phyloP scores from a whole-genome alignment of 1,140 invertebrate genomes.

The Colletes latitarsis region DNA sequence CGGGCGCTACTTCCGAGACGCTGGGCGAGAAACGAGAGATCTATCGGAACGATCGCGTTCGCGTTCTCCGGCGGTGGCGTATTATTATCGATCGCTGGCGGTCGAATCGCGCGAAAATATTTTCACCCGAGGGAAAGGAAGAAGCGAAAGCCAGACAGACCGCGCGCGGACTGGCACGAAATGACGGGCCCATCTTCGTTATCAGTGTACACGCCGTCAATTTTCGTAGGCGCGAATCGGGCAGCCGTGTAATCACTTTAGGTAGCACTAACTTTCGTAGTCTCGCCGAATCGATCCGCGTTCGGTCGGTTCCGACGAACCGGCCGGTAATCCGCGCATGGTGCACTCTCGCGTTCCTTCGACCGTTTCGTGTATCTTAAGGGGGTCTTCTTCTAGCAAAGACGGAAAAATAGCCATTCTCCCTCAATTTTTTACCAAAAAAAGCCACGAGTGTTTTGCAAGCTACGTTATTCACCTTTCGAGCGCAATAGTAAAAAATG shows the following conservation, averaged over 20 bases:
- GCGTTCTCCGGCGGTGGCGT: too few species aligned
- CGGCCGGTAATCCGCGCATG: slow-evolving; percentile 34
- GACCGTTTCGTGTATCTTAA: slow-evolving; percentile 41
- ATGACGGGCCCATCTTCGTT: slow-evolving; percentile 64
- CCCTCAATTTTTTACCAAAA: too few species aligned
- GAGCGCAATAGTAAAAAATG: too few species aligned
- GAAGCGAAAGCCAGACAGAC: slow-evolving; percentile 41
- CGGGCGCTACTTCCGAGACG: too few species aligned
- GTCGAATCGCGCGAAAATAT: slow-evolving; percentile 47
- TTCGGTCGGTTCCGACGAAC: slow-evolving; percentile 57
- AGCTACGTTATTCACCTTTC: too few species aligned
- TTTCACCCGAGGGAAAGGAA: slow-evolving; percentile 27
- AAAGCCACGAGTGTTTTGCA: too few species aligned
- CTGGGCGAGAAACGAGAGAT: too few species aligned
- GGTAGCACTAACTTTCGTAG: slow-evolving; percentile 72
- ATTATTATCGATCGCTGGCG: slow-evolving; percentile 22
- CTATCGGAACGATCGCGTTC: neutral
- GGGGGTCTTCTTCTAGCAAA: neutral
- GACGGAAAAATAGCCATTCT: too few species aligned
- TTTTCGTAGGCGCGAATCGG: slow-evolving; percentile 66
- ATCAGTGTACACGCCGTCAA: slow-evolving; percentile 62
- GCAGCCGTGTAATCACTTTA: slow-evolving; percentile 71
- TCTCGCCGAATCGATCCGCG: slow-evolving; percentile 77
- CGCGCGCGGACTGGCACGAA: slow-evolving; percentile 57
- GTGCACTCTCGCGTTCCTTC: slow-evolving; percentile 20